Percentiles rank a stretch among this genome's conserved stretches.
These are phyloP conservation scores for Hippolais icterina DNA, from an alignment of 2,113 vertebrate genomes.

Conservation along the genomic window DNA sequence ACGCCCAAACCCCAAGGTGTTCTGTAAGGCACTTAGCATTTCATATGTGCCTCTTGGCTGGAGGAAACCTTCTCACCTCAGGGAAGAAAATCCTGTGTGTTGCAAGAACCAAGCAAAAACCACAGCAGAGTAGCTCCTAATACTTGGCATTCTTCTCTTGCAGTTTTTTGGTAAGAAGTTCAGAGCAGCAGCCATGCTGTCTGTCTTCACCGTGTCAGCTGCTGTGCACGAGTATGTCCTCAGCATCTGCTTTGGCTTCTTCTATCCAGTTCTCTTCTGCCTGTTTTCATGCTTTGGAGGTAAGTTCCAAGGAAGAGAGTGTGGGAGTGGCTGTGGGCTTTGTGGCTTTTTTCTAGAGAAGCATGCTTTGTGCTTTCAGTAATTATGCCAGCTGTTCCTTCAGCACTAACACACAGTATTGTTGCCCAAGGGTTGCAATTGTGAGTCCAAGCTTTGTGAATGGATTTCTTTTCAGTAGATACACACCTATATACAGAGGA, in stretches of 20 bases:
- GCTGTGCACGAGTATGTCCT: conserved; percentile 90
- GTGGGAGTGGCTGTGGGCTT: background rate
- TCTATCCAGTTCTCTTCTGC: conserved; percentile 93
- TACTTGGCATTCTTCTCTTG: background rate
- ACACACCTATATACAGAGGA: too few relatives aligned
- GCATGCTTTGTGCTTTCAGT: background rate
- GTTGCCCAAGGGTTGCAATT: background rate
- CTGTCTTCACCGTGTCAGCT: conserved; percentile 89
- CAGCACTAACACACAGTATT: background rate
- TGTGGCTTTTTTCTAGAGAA: background rate
- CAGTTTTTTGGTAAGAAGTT: conserved; percentile 90
- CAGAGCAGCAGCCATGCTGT: conserved; percentile 85
- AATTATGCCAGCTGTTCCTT: background rate
- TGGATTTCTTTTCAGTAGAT: background rate
- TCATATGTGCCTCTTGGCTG: background rate
- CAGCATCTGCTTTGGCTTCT: conserved; percentile 88
- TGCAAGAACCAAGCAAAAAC: background rate
- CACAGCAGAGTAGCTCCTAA: background rate
- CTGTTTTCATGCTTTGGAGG: conserved; percentile 94
- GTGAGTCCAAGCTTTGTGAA: background rate
- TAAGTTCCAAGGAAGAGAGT: conserved; percentile 72
- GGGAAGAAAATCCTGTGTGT: background rate
- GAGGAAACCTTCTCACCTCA: background rate
- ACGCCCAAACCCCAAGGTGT: background rate
- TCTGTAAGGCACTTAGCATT: background rate